Percentiles rank a stretch among this genome's conserved stretches.
phyloP scores from a whole-genome alignment of 2,888 invertebrate species.

The Apodemia mormo region DNA sequence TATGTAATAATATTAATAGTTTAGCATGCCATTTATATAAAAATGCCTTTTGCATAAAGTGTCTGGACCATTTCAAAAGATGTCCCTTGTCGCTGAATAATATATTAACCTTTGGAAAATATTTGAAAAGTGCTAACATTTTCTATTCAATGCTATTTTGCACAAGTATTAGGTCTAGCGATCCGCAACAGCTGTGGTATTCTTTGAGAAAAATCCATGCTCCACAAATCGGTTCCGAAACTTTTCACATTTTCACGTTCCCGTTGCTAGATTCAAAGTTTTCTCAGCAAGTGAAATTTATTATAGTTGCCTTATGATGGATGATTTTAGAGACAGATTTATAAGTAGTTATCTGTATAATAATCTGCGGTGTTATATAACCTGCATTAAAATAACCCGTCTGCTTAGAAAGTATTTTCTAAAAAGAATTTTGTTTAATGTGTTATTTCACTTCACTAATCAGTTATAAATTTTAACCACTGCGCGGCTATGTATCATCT shows the following conservation, averaged over 20 bases:
- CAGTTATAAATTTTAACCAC: too few relatives aligned
- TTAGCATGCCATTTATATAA: background rate
- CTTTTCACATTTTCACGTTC: constrained; percentile 4
- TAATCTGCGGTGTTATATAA: too few relatives aligned
- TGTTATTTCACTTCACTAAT: too few relatives aligned
- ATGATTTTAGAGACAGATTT: background rate
- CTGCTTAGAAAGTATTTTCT: too few relatives aligned
- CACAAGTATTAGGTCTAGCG: background rate
- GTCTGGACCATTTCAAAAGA: background rate
- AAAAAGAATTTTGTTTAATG: too few relatives aligned
- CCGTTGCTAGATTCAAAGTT: background rate
- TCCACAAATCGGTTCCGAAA: background rate
- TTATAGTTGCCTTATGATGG: background rate
- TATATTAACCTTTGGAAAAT: constrained; percentile 5
- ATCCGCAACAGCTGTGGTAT: constrained; percentile 6
- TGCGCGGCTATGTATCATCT: too few relatives aligned
- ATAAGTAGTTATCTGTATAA: too few relatives aligned
- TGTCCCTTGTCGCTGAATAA: constrained; percentile 3
- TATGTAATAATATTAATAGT: background rate
- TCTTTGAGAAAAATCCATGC: constrained; percentile 2
- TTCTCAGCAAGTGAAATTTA: background rate
- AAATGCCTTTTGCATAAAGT: background rate
- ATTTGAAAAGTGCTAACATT: constrained; percentile 8
- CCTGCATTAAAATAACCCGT: too few relatives aligned
- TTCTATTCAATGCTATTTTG: constrained; percentile 4